Conservation (phyloP, 2,113 vertebrate species). For the Picathartes gymnocephalus region DNA sequence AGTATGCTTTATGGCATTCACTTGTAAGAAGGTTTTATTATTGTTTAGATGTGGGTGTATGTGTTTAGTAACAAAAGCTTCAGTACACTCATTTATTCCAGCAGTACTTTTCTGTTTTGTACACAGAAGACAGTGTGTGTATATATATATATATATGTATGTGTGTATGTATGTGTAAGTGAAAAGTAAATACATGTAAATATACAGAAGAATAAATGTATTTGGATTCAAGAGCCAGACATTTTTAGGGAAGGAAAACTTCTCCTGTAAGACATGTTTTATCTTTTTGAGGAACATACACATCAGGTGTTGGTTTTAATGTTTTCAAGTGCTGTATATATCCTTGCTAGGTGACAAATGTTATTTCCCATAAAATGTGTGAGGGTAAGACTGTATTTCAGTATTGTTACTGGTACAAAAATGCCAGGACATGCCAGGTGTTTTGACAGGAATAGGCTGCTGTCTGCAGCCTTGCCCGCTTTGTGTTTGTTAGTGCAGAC, state of each 20-base stretch:
- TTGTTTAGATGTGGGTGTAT: not conserved
- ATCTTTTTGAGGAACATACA: not conserved
- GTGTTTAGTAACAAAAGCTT: not conserved
- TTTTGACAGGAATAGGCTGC: not conserved
- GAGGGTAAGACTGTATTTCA: not conserved
- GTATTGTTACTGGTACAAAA: accelerated
- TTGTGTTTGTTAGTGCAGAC: accelerated
- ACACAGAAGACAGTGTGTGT: not conserved
- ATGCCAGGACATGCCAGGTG: not conserved
- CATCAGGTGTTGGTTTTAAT: not conserved
- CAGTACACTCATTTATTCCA: not conserved
- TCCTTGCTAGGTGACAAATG: not conserved
- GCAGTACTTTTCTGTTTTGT: not conserved
- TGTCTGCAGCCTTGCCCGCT: accelerated
- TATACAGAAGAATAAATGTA: not conserved
- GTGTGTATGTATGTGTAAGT: not conserved
- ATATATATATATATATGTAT: not conserved
- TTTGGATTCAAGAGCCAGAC: not conserved
- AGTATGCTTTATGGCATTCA: not conserved
- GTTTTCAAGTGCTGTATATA: not conserved
- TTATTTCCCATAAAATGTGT: not conserved
- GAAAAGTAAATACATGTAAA: not conserved
- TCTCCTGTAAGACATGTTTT: not conserved
- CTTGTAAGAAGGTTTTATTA: not conserved
- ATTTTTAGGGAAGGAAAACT: not conserved